A percentile compares a stretch with the other conserved stretches of the same genome.
Conservation (phyloP, 2,888 invertebrate genomes). For the Leptinotarsa haldemani region DNA sequence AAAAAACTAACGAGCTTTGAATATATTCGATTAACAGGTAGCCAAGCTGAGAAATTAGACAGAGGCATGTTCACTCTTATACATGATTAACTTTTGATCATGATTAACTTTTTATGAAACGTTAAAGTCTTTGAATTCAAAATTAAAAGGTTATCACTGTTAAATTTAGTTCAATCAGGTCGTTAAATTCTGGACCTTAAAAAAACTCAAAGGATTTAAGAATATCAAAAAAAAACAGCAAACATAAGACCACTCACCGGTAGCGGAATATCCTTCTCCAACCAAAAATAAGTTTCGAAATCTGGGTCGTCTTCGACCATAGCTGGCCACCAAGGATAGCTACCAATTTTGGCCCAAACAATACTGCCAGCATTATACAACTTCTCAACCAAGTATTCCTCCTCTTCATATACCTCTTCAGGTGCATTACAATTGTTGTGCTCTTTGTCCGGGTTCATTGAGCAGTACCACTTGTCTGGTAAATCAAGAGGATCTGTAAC, state of each 20-base stretch:
- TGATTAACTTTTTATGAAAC: too few relatives aligned
- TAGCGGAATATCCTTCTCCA: slow-evolving; percentile 66
- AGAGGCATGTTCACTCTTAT: too few relatives aligned
- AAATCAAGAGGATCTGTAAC: slow-evolving; percentile 70
- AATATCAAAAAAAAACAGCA: not conserved
- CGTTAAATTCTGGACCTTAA: not conserved
- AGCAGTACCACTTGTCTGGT: slow-evolving; percentile 73
- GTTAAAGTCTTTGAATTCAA: too few relatives aligned
- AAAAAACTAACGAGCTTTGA: too few relatives aligned
- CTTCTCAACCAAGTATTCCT: slow-evolving; percentile 70
- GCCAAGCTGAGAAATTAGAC: too few relatives aligned
- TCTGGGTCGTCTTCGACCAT: slow-evolving; percentile 79
- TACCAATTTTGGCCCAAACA: slow-evolving; percentile 73
- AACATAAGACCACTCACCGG: slow-evolving; percentile 62
- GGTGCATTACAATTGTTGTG: slow-evolving; percentile 68
- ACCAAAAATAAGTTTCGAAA: slow-evolving; percentile 71
- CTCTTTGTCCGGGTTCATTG: slow-evolving; percentile 70
- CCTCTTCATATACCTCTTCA: slow-evolving; percentile 65
- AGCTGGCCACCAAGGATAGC: slow-evolving; percentile 80
- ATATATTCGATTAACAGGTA: too few relatives aligned
- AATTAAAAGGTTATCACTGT: too few relatives aligned
- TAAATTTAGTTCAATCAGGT: too few relatives aligned
- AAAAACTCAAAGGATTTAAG: not conserved
- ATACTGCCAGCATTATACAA: slow-evolving; percentile 74
- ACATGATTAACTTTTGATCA: too few relatives aligned